These are phyloP conservation scores for Oncorhynchus kisutch DNA, from an alignment of 2,113 vertebrate species.

Conservation along the genomic window DNA sequence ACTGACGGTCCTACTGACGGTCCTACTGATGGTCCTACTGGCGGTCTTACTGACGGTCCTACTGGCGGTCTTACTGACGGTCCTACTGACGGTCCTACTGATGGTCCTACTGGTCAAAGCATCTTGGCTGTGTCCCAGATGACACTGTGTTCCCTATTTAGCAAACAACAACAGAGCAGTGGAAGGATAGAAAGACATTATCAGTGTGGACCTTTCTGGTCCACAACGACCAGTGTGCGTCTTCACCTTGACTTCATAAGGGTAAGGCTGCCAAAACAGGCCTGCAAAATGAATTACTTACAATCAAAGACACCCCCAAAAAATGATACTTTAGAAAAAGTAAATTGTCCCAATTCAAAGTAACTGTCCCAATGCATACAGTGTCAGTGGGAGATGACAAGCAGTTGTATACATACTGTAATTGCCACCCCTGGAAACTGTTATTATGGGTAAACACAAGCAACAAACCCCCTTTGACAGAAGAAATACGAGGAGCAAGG, in stretches of 20 bases:
- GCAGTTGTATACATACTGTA: conserved; percentile 13
- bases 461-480: conserved; percentile 58
- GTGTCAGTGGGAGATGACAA: conserved; percentile 6
- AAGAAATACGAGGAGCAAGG: conserved; percentile 34
- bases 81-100: too few relatives aligned
- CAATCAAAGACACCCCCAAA: neutral
- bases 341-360: neutral
- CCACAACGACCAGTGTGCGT: neutral
- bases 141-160: too few relatives aligned
- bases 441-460: conserved; percentile 52
- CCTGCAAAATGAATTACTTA: too few relatives aligned
- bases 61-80: too few relatives aligned
- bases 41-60: too few relatives aligned
- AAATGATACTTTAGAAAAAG: conserved; percentile 3
- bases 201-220: neutral
- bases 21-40: too few relatives aligned
- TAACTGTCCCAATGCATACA: neutral
- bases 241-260: neutral
- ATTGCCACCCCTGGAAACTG: conserved; percentile 46
- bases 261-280: neutral
- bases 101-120: too few relatives aligned
- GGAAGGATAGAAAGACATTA: neutral
- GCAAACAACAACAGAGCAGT: too few relatives aligned
- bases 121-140: too few relatives aligned
- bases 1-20: too few relatives aligned